Conservation (phyloP, 2,888 invertebrate genomes). For the Axea sp. region DNA sequence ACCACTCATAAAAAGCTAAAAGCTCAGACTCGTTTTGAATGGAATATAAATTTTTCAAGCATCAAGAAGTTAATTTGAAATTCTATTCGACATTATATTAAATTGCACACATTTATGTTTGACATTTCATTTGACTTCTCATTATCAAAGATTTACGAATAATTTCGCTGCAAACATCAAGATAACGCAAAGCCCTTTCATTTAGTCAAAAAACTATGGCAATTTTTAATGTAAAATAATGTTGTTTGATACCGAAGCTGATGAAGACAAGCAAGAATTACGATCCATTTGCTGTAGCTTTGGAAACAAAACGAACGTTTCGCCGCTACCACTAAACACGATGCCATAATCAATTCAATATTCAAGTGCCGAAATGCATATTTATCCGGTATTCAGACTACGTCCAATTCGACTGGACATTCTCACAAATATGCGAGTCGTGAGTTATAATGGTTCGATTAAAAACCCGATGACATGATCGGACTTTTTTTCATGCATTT, state of each 20-base stretch:
- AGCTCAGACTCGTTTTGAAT: too few relatives aligned
- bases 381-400: conserved; percentile 3
- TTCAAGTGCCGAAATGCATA: conserved; percentile 10
- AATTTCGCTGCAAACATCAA: neutral
- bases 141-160: neutral
- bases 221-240: neutral
- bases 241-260: neutral
- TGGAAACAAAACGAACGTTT: conserved; percentile 19
- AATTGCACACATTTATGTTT: too few relatives aligned
- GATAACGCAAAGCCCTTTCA: neutral
- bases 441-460: conserved; percentile 61
- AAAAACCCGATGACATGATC: conserved; percentile 47
- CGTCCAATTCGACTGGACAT: conserved; percentile 15
- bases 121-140: neutral
- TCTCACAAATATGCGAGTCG: conserved; percentile 57
- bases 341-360: conserved; percentile 2
- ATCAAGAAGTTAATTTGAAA: too few relatives aligned
- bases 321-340: conserved; percentile 29
- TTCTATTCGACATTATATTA: too few relatives aligned
- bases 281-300: neutral
- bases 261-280: conserved; percentile 31
- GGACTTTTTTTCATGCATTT: conserved; percentile 25
- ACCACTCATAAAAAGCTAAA: too few relatives aligned
- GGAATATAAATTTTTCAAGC: too few relatives aligned
- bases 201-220: neutral